Percentiles rank a stretch among this genome's conserved stretches.
Evolutionary conservation across 23 tunicate genomes (phyloP).

Genomic region (Diplosoma virens): DNA sequence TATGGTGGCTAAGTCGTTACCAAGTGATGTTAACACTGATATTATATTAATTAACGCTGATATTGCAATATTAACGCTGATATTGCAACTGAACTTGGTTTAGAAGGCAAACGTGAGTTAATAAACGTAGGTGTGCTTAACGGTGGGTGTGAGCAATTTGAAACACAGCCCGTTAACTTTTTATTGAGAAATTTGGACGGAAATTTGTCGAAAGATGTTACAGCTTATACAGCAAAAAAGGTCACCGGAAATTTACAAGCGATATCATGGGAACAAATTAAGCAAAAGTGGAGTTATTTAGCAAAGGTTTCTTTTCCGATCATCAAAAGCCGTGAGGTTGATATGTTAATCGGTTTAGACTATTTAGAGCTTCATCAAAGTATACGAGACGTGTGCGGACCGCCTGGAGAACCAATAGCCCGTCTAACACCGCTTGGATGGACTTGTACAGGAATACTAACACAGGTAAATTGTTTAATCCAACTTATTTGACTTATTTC

Average conservation of each 20-base stretch:
- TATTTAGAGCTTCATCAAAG: slow-evolving; percentile 3
- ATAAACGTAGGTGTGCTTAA: slow-evolving; percentile 2
- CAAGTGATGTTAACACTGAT: no score
- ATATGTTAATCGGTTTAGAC: background rate
- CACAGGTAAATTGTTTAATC: background rate
- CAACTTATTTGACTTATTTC: background rate
- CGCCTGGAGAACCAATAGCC: slow-evolving; percentile 10
- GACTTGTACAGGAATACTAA: background rate
- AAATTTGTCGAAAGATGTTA: background rate
- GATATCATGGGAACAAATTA: background rate
- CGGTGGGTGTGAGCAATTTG: background rate
- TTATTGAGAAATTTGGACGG: background rate
- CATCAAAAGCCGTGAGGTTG: background rate
- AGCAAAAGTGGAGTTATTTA: background rate
- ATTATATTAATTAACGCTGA: no score
- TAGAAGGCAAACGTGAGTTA: background rate
- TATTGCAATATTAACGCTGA: slow-evolving; percentile 11
- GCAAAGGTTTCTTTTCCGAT: background rate
- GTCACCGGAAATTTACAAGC: slow-evolving; percentile 4
- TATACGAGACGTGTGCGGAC: background rate
- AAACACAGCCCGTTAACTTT: slow-evolving; percentile 2
- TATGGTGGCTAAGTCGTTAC: no score
- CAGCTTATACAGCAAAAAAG: background rate
- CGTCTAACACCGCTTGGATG: background rate
- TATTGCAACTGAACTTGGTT: background rate